These are phyloP conservation scores for Vespertilio murinus DNA, from an alignment of 2,797 vertebrate genomes.

Conservation along the genomic window DNA sequence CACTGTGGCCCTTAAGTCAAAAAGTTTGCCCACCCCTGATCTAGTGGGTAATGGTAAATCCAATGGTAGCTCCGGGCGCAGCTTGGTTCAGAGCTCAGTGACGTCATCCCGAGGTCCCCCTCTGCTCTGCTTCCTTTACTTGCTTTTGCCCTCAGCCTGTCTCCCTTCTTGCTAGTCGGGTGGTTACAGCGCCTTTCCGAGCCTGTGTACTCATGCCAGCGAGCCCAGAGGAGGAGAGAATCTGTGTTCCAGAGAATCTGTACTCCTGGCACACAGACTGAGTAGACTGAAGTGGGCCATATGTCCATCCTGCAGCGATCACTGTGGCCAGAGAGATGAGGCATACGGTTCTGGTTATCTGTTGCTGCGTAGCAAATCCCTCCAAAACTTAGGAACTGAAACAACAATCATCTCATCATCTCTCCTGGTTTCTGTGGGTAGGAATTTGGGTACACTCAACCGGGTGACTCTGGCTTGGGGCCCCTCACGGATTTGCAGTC, in stretches of 20 bases:
- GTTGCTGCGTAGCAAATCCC: background rate
- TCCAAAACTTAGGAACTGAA: background rate
- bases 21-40: too few species aligned
- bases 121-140: background rate
- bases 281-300: background rate
- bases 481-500: background rate
- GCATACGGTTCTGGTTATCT: background rate
- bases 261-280: background rate
- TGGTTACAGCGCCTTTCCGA: background rate
- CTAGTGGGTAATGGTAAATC: background rate
- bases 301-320: background rate
- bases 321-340: background rate
- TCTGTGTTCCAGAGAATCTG: background rate
- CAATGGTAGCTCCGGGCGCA: background rate
- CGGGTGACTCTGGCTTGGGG: background rate
- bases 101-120: background rate
- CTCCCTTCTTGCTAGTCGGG: background rate
- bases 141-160: background rate
- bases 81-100: accelerated
- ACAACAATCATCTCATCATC: background rate
- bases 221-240: background rate
- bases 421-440: background rate
- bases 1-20: too few species aligned
- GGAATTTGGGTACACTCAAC: background rate
- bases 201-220: background rate